Evolutionary conservation across 2,888 invertebrate species (phyloP).

Genomic region (Drosophila siamana): DNA sequence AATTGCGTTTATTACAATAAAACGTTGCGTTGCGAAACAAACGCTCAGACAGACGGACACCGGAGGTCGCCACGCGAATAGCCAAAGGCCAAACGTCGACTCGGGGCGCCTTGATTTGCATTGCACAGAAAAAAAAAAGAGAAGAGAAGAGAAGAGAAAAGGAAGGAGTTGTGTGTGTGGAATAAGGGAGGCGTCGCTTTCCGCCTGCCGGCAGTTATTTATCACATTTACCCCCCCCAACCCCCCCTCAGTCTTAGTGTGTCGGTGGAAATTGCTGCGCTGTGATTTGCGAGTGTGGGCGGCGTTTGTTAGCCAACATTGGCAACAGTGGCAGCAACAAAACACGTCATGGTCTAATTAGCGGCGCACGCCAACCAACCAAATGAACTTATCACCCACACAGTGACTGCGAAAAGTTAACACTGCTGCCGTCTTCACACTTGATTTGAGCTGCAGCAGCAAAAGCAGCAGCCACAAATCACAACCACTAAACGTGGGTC

Average conservation of each 20-base stretch:
- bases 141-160: constrained; percentile 35
- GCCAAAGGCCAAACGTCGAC: constrained; percentile 12
- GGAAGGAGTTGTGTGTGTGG: constrained; percentile 39
- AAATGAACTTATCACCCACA: constrained; percentile 58
- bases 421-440: constrained; percentile 61
- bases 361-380: constrained; percentile 42
- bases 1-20: constrained; percentile 82
- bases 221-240: too few relatives aligned
- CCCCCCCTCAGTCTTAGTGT: background rate
- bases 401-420: constrained; percentile 57
- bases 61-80: constrained; percentile 19
- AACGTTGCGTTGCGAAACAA: constrained; percentile 45
- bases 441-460: constrained; percentile 38
- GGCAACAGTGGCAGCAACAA: too few relatives aligned
- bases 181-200: constrained; percentile 6
- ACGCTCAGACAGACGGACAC: background rate
- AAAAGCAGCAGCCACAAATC: constrained; percentile 31
- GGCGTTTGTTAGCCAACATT: constrained; percentile 35
- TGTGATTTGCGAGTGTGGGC: constrained; percentile 62
- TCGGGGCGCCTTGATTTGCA: constrained; percentile 58
- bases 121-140: constrained; percentile 36
- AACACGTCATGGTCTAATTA: constrained; percentile 74
- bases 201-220: constrained; percentile 53
- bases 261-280: constrained; percentile 29
- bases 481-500: constrained; percentile 22